Evolutionary conservation across 2,888 invertebrate species (phyloP).

Genomic region (Podotricha telesiphe): DNA sequence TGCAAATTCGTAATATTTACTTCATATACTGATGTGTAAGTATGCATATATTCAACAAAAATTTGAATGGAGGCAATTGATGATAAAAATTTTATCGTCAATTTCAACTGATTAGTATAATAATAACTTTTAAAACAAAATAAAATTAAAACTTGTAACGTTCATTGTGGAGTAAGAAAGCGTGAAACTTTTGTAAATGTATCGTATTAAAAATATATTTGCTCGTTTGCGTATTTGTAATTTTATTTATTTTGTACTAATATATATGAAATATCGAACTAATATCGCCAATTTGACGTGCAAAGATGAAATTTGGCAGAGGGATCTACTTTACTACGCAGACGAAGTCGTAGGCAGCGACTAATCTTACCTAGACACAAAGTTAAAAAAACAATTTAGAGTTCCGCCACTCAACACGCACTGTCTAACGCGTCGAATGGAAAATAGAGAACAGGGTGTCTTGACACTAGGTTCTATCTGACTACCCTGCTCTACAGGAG

Average conservation of each 20-base stretch:
- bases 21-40: background rate
- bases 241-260: background rate
- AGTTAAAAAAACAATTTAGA: too few relatives aligned
- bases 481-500: too few relatives aligned
- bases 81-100: conserved; percentile 1
- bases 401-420: too few relatives aligned
- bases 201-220: conserved; percentile 4
- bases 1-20: conserved; percentile 1
- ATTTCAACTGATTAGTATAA: conserved; percentile 11
- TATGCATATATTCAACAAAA: background rate
- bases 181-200: conserved; percentile 17
- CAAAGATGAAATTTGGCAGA: too few relatives aligned
- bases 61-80: background rate
- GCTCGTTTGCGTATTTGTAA: background rate
- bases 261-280: too few relatives aligned
- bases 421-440: too few relatives aligned
- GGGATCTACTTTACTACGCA: too few relatives aligned
- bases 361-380: too few relatives aligned
- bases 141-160: background rate
- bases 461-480: too few relatives aligned
- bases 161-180: background rate
- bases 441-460: too few relatives aligned
- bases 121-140: background rate
- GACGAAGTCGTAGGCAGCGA: too few relatives aligned
- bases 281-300: too few relatives aligned